Evolutionary conservation across 92 coral and sea anemone genomes (phyloP).

Genomic region (Montipora capitata): DNA sequence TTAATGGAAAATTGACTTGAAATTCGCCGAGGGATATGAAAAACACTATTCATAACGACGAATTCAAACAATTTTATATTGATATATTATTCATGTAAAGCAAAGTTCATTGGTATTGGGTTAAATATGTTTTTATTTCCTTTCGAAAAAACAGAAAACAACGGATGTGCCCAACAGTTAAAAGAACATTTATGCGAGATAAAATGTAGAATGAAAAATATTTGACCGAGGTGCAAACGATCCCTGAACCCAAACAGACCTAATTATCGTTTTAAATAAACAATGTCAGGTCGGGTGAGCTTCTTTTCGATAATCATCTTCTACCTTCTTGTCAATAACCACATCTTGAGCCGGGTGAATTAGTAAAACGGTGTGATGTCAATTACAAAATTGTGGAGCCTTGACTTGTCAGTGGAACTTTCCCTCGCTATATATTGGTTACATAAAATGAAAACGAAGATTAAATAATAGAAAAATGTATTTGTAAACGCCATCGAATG

Average conservation of each 20-base stretch:
- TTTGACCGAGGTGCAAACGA: background rate
- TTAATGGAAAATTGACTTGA: background rate
- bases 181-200: background rate
- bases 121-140: background rate
- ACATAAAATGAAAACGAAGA: background rate
- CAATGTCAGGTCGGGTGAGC: background rate
- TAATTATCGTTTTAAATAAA: conserved; percentile 15
- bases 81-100: conserved; percentile 19
- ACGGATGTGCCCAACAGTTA: background rate
- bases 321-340: background rate
- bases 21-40: background rate
- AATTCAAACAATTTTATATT: background rate
- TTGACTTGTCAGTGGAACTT: background rate
- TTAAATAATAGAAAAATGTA: background rate
- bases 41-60: background rate
- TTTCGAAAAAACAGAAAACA: background rate
- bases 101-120: background rate
- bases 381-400: no score
- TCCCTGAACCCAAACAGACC: conserved; percentile 5
- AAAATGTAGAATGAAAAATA: background rate
- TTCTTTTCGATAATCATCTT: background rate
- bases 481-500: background rate
- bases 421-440: background rate
- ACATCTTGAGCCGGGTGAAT: background rate
- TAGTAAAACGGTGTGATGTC: no score